Conservation (phyloP, 2,797 vertebrate species). For the Acanthurus leucopareius region DNA sequence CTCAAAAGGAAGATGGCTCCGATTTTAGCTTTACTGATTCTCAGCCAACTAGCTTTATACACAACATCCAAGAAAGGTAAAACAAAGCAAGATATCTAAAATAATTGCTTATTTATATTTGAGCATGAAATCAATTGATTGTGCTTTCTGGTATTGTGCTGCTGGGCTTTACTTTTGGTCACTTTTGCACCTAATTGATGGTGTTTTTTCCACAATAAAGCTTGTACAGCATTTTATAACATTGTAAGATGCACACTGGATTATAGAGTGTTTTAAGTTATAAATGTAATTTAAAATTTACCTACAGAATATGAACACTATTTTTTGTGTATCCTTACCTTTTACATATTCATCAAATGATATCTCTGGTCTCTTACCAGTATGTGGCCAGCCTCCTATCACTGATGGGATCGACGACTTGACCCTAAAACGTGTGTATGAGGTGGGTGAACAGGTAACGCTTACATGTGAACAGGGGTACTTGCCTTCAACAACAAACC, state of each 20-base stretch:
- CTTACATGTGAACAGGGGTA: constrained; percentile 87
- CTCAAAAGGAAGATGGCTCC: constrained; percentile 65
- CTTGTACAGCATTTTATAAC: not conserved
- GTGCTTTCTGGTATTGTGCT: not conserved
- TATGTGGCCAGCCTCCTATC: constrained; percentile 84
- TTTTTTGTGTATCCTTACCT: not conserved
- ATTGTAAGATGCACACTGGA: not conserved
- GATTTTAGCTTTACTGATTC: constrained; percentile 65
- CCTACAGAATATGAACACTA: not conserved
- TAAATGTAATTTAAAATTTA: not conserved
- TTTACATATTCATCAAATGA: not conserved
- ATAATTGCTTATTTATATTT: not conserved
- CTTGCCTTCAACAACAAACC: constrained; percentile 53
- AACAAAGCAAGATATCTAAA: not conserved
- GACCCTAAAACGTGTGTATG: constrained; percentile 81
- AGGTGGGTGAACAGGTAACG: constrained; percentile 82
- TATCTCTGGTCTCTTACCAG: constrained; percentile 54
- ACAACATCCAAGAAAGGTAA: constrained; percentile 75
- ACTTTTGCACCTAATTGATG: not conserved
- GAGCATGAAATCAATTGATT: not conserved
- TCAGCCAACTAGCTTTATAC: constrained; percentile 62
- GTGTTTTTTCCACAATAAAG: not conserved
- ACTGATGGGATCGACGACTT: constrained; percentile 75
- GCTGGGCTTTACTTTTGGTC: not conserved
- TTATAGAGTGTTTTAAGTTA: not conserved